Base-by-base conservation (phyloP, 2,888 invertebrate species). In the Brassicogethes aeneus region DNA sequence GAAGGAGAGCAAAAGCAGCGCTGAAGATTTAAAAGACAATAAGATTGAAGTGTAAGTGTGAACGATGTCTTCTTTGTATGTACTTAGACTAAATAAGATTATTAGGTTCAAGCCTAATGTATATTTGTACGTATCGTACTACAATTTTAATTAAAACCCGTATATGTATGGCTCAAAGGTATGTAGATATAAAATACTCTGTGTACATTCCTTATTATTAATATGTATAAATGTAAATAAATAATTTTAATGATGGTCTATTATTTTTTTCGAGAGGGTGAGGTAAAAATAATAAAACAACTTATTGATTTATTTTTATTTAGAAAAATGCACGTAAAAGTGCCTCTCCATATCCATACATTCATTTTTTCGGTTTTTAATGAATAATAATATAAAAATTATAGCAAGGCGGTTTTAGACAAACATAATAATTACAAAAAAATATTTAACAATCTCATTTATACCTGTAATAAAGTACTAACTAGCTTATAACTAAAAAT, bases 1-100 rank as follows among this genome's bases (percentile, higher is more conserved):
- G 50, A 69, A 70, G 55, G 68, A n/a, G n/a, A n/a, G n/a, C n/a
- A n/a, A n/a, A n/a, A n/a, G 68, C 8, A 70, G 68, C 17, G 37
- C 36, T 1, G 39, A 14, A 8, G 39, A 32, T 32, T 32, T 8
- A 32, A 32, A 32, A 12, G 32, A 32, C 10, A 13, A 12, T 32
- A 32, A 32, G 13, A 32, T 3, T 32, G 32, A 32, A 12, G 32
- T 32, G 32, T 32, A 32, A 32, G 14, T 10, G 5, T 23, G 23
- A 23, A 23, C 23, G 10, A 23, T 10, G 10, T 23, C 10, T 23
- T 23, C 5, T 7, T 23, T 23, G 23, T 23, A 7, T 23, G 23
- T 5, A 23, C 5, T 5, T 23, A n/a, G n/a, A n/a, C n/a, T n/a
- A n/a, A n/a, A n/a, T n/a, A n/a, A n/a, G n/a, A n/a, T n/a, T n/a